A percentile compares a stretch with the other conserved stretches of the same genome.
phyloP scores from a whole-genome alignment of 2,888 invertebrate species.

The Patella depressa region DNA sequence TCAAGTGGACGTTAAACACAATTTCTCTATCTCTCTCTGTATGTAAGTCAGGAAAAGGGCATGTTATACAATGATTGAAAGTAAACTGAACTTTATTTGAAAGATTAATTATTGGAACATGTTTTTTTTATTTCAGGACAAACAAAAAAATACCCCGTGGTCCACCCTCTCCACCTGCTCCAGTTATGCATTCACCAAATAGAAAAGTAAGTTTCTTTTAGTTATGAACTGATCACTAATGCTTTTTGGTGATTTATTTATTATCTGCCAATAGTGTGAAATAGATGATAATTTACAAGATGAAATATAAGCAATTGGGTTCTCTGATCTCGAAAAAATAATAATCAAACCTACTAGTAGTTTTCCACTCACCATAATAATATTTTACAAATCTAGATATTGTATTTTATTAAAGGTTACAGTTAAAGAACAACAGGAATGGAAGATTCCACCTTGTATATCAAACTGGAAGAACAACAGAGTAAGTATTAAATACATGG shows the following conservation, averaged over 20 bases:
- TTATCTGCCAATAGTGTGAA: no score
- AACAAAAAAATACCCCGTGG: slow-evolving; percentile 99
- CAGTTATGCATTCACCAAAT: slow-evolving; percentile 98
- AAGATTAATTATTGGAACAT: no score
- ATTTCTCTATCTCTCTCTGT: neutral
- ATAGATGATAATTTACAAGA: no score
- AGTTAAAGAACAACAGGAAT: slow-evolving; percentile 98
- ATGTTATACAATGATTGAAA: no score
- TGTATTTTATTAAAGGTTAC: slow-evolving; percentile 76
- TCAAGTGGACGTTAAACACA: neutral
- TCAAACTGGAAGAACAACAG: slow-evolving; percentile 99
- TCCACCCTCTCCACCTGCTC: slow-evolving; percentile 98
- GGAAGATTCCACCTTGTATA: slow-evolving; percentile 99
- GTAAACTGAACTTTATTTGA: no score
- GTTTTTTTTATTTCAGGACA: slow-evolving; percentile 77
- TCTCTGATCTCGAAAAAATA: no score
- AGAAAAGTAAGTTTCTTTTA: slow-evolving; percentile 71
- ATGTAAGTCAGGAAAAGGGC: neutral
- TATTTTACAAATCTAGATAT: no score
- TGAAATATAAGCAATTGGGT: no score
- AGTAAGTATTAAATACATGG: slow-evolving; percentile 71
- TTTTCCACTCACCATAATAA: no score
- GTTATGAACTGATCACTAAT: no score
- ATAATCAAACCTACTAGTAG: no score
- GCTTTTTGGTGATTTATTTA: no score